Conservation (phyloP, 30 jellyfish, hydroid and myxozoan species). For the Aurelia sp. region DNA sequence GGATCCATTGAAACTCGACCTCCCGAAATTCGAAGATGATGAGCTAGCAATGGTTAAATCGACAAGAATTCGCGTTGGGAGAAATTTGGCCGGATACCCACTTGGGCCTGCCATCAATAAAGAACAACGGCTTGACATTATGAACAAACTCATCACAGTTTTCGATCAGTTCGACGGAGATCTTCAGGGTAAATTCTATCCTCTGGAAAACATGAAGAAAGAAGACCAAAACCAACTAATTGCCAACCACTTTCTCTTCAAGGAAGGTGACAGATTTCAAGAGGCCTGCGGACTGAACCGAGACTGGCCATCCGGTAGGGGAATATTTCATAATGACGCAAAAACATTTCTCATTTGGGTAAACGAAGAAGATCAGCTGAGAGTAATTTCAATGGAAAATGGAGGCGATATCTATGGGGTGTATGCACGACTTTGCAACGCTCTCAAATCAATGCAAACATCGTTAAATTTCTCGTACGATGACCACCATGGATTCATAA, state of each 20-base stretch:
- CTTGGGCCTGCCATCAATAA: no score
- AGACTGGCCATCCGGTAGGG: conserved; percentile 91
- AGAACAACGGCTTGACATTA: no score
- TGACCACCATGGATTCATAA: conserved; percentile 76
- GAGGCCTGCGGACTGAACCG: conserved; percentile 79
- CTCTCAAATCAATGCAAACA: conserved; percentile 44
- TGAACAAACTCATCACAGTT: no score
- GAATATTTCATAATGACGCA: conserved; percentile 77
- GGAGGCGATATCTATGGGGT: conserved; percentile 82
- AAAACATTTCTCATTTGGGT: conserved; percentile 81
- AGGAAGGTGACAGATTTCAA: conserved; percentile 75
- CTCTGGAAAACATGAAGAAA: conserved; percentile 64
- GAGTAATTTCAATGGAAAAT: conserved; percentile 82
- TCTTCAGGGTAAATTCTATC: conserved; percentile 70
- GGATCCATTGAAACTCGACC: no score
- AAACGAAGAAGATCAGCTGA: conserved; percentile 84
- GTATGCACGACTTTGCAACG: conserved; percentile 71
- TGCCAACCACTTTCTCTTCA: conserved; percentile 75
- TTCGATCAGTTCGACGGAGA: no score
- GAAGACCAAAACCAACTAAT: conserved; percentile 73
- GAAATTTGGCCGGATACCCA: conserved; percentile 42
- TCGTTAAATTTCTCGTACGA: conserved; percentile 72
- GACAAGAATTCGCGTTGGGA: conserved; percentile 71
- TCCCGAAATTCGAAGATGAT: no score
- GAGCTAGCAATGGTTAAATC: not conserved